phyloP scores from a whole-genome alignment of 2,113 vertebrate species.

The Corydoras maculifer region DNA sequence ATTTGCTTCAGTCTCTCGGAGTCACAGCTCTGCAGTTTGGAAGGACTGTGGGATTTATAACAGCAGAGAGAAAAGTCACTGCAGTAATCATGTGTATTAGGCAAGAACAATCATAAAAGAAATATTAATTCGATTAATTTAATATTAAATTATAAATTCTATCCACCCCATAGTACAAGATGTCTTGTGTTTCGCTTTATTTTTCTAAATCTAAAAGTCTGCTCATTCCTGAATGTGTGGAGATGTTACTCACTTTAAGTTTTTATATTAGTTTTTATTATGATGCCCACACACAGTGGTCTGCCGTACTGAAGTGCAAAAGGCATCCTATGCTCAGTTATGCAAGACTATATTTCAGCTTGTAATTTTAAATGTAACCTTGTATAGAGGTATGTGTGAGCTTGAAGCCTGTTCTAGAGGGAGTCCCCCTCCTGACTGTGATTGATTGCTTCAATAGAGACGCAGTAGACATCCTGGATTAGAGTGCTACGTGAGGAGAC shows the following conservation, averaged over 20 bases:
- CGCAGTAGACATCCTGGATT: slow-evolving; percentile 50
- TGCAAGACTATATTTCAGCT: slow-evolving; percentile 13
- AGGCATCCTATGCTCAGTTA: slow-evolving; percentile 1
- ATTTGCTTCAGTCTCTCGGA: slow-evolving; percentile 57
- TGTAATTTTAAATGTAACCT: slow-evolving; percentile 2
- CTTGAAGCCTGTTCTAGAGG: slow-evolving; percentile 33
- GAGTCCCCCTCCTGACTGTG: slow-evolving; percentile 33
- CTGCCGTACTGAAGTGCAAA: not conserved
- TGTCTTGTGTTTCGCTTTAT: no score
- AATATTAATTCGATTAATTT: no score
- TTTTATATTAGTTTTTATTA: slow-evolving; percentile 5
- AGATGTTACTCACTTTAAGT: not conserved
- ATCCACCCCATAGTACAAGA: no score
- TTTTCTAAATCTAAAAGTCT: no score
- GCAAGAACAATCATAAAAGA: no score
- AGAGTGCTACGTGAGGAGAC: slow-evolving; percentile 53
- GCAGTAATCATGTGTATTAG: no score
- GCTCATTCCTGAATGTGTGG: no score
- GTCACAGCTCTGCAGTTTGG: slow-evolving; percentile 47
- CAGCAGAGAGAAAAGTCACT: not conserved
- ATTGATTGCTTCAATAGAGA: slow-evolving; percentile 53
- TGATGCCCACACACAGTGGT: not conserved
- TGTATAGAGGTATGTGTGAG: slow-evolving; percentile 19
- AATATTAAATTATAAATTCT: no score
- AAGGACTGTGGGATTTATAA: slow-evolving; percentile 51